Percentiles rank a stretch among this genome's conserved stretches.
Conservation (phyloP, 2,888 invertebrate genomes). For the Helobdella robusta region DNA sequence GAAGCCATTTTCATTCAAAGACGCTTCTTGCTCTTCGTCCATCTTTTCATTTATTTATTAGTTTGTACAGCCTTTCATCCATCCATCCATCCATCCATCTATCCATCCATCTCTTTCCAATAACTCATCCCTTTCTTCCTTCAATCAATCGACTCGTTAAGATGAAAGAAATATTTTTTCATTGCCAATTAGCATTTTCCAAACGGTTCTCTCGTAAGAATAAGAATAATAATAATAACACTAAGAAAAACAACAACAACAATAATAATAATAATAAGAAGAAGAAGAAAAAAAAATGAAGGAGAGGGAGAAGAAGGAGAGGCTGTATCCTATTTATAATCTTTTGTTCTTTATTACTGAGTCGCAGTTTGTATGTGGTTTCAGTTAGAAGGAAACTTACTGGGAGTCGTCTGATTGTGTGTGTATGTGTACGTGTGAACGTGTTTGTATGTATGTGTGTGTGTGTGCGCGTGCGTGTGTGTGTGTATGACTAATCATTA, state of each 20-base stretch:
- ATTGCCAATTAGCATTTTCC: no score
- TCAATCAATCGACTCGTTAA: background rate
- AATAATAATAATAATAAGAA: no score
- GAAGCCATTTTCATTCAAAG: background rate
- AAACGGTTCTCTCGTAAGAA: no score
- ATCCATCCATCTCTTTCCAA: slow-evolving; percentile 1
- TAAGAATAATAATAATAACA: no score
- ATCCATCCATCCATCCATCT: slow-evolving; percentile 1
- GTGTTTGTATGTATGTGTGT: background rate
- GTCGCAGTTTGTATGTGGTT: background rate
- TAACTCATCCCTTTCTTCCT: background rate
- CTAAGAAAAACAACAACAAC: no score
- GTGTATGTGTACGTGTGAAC: background rate
- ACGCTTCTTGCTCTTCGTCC: background rate
- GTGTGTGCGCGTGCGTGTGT: background rate
- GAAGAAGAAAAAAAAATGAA: no score
- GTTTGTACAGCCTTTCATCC: no score
- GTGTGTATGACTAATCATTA: background rate
- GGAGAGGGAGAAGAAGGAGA: no score
- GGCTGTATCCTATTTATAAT: background rate
- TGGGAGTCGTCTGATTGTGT: background rate
- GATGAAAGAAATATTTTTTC: no score
- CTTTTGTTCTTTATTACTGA: background rate
- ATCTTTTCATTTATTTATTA: no score
- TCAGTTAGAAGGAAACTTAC: background rate